These are phyloP conservation scores for Cercopithecus petaurista DNA, from an alignment of 2,797 vertebrate species.

Conservation along the genomic window DNA sequence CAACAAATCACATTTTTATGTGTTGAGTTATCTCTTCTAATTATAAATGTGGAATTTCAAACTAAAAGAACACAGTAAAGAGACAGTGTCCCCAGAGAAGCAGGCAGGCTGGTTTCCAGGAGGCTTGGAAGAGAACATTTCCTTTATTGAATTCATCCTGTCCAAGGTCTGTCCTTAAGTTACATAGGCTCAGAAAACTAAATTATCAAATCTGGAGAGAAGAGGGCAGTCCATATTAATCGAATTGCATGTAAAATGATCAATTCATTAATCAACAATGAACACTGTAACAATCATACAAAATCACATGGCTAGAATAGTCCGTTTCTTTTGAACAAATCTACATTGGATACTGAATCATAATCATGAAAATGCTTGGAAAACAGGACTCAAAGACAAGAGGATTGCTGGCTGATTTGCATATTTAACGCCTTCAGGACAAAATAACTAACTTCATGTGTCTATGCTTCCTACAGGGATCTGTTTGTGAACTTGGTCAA, in stretches of 20 bases:
- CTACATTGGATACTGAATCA: background rate
- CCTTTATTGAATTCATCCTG: constrained; percentile 1
- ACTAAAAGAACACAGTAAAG: constrained; percentile 22
- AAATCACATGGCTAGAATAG: background rate
- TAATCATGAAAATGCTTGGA: constrained; percentile 1
- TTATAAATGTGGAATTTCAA: constrained; percentile 55
- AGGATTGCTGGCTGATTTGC: background rate
- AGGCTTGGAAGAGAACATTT: background rate
- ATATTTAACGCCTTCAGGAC: background rate
- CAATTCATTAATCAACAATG: background rate
- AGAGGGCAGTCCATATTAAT: background rate
- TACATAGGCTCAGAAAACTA: constrained; percentile 28
- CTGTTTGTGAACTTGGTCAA: background rate
- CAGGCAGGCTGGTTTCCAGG: background rate
- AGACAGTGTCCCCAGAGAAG: background rate
- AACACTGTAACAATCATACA: background rate
- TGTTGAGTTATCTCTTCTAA: constrained; percentile 33
- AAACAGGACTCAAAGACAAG: background rate
- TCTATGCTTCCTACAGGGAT: background rate
- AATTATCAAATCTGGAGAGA: constrained; percentile 22
- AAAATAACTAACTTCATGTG: background rate
- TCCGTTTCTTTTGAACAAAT: background rate
- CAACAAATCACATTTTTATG: constrained; percentile 33
- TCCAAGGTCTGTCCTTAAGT: background rate
- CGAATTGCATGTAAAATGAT: background rate